These are phyloP conservation scores for Apodemia hepburni DNA, from an alignment of 2,888 invertebrate species.

Conservation along the genomic window DNA sequence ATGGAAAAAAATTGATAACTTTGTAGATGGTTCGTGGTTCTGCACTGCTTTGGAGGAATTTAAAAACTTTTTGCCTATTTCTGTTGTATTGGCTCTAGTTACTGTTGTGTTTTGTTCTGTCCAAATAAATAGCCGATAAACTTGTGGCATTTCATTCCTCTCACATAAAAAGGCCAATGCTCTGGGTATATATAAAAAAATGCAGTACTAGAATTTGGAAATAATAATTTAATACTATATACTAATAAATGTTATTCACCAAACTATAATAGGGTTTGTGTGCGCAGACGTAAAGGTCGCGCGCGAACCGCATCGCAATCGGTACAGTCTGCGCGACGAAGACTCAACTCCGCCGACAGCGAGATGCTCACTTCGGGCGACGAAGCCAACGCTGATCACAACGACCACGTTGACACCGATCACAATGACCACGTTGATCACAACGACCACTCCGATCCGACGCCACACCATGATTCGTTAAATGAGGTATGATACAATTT, in stretches of 20 bases:
- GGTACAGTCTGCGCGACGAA: slow-evolving; percentile 80
- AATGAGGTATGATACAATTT: slow-evolving; percentile 37
- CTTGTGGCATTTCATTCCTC: no score
- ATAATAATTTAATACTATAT: no score
- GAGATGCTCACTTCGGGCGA: slow-evolving; percentile 88
- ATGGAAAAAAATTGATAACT: no score
- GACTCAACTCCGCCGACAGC: slow-evolving; percentile 88
- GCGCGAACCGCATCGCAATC: slow-evolving; percentile 83
- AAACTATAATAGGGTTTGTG: not conserved
- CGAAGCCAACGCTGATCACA: slow-evolving; percentile 64
- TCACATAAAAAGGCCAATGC: no score
- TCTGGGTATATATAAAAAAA: no score
- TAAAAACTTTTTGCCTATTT: no score
- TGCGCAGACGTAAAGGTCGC: slow-evolving; percentile 81
- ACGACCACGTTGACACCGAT: slow-evolving; percentile 11
- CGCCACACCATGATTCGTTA: slow-evolving; percentile 31
- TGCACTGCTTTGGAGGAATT: no score
- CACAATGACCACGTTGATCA: slow-evolving; percentile 18
- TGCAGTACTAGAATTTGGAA: no score
- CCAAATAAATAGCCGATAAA: no score
- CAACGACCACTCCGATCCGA: slow-evolving; percentile 21
- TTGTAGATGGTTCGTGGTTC: no score
- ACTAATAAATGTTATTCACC: not conserved
- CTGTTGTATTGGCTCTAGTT: no score
- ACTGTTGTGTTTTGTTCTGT: no score